Conservation (phyloP, 2,888 invertebrate species). For the Mechanitis mazaeus region DNA sequence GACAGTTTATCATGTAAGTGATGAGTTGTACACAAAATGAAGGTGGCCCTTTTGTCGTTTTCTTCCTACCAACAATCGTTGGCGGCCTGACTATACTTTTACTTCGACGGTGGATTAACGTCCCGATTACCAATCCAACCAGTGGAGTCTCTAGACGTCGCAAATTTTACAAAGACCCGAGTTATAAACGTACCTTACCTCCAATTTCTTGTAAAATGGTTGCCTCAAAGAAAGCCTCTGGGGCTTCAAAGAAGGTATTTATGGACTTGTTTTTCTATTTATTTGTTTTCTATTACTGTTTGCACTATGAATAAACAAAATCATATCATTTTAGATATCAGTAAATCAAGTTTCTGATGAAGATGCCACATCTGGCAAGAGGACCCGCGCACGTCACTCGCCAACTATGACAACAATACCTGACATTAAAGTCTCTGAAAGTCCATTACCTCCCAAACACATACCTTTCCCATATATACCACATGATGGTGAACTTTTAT, state of each 20-base stretch:
- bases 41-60: slow-evolving; percentile 75
- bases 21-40: slow-evolving; percentile 77
- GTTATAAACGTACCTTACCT: slow-evolving; percentile 64
- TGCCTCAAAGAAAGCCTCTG: slow-evolving; percentile 59
- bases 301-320: not conserved
- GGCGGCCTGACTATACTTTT: slow-evolving; percentile 73
- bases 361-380: slow-evolving; percentile 51
- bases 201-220: slow-evolving; percentile 67
- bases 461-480: slow-evolving; percentile 88
- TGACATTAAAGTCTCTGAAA: slow-evolving; percentile 52
- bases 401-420: slow-evolving; percentile 35
- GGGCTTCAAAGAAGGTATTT: slow-evolving; percentile 58
- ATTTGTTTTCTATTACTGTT: not conserved
- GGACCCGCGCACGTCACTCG: slow-evolving; percentile 40
- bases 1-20: slow-evolving; percentile 74
- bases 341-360: slow-evolving; percentile 47
- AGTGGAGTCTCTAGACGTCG: slow-evolving; percentile 71
- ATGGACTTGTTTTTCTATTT: not conserved
- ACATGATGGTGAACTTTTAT: slow-evolving; percentile 86
- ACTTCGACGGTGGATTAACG: slow-evolving; percentile 70
- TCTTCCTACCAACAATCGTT: slow-evolving; percentile 72
- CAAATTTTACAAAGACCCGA: slow-evolving; percentile 72
- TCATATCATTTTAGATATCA: slow-evolving; percentile 35
- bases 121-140: slow-evolving; percentile 65
- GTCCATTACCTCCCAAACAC: slow-evolving; percentile 82